Conservation (phyloP, 2,113 vertebrate species). For the Terrapene triunguis region DNA sequence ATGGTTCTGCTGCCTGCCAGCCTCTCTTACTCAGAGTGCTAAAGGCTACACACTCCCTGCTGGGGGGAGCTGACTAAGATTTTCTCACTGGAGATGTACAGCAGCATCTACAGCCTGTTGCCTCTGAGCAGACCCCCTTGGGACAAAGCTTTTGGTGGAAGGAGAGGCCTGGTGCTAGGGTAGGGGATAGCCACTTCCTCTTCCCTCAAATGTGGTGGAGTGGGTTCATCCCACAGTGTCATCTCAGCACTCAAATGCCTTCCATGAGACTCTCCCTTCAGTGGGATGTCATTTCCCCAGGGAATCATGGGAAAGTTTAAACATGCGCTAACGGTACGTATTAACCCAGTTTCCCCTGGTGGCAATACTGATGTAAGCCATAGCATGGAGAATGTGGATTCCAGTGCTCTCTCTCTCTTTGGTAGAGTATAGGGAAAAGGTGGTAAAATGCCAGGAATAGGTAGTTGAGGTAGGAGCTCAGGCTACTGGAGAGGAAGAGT, state of each 20-base stretch:
- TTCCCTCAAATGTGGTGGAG: neutral
- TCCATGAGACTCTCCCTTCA: neutral
- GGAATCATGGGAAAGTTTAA: neutral
- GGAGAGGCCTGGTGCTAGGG: neutral
- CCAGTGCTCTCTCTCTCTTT: neutral
- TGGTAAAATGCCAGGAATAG: neutral
- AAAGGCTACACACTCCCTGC: neutral
- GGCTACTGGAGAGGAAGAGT: neutral
- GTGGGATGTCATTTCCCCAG: neutral
- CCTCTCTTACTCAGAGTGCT: neutral
- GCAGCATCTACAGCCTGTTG: neutral
- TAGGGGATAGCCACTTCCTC: neutral
- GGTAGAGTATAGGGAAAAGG: neutral
- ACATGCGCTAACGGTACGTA: neutral
- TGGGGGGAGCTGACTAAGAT: rapidly evolving
- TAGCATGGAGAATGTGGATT: neutral
- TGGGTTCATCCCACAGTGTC: neutral
- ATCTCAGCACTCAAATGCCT: neutral
- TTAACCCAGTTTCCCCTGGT: neutral
- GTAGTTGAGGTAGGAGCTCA: neutral
- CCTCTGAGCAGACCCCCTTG: neutral
- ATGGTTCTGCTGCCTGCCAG: neutral
- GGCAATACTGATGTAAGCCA: neutral
- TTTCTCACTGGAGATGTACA: neutral
- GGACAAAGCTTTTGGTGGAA: neutral